phyloP scores from a whole-genome alignment of 2,797 vertebrate species.

The Gymnoscopelus braueri region DNA sequence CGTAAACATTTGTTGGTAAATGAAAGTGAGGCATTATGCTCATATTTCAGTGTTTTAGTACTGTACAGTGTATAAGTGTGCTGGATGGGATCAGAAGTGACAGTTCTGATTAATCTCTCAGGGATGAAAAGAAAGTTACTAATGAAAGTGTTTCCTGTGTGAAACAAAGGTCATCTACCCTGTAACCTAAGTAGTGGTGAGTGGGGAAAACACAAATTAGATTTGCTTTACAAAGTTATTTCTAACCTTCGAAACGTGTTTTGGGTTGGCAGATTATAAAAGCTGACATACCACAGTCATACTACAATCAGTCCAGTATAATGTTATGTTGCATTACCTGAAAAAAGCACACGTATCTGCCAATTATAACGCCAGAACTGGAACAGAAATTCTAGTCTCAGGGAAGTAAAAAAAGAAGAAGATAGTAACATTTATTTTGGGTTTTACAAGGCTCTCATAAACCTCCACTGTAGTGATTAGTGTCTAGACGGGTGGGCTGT shows the following conservation, averaged over 20 bases:
- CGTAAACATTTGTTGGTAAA: not conserved
- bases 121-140: not conserved
- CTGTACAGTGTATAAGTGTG: not conserved
- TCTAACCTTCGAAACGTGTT: slow-evolving; percentile 25
- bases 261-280: not conserved
- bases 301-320: not conserved
- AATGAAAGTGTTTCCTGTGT: too few relatives aligned
- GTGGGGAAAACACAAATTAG: slow-evolving; percentile 26
- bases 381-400: slow-evolving; percentile 11
- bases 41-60: not conserved
- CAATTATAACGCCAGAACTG: not conserved
- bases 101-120: not conserved
- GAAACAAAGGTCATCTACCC: not conserved
- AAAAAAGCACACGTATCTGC: not conserved
- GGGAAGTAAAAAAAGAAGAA: slow-evolving; percentile 13
- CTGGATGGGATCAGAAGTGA: slow-evolving; percentile 5
- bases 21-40: not conserved
- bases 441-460: slow-evolving; percentile 38
- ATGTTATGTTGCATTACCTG: not conserved
- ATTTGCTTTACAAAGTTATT: slow-evolving; percentile 38
- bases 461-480: slow-evolving; percentile 35
- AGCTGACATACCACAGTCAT: not conserved
- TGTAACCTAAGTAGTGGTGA: slow-evolving; percentile 9
- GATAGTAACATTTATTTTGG: slow-evolving; percentile 13
- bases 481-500: slow-evolving; percentile 32